Evolutionary conservation across 2,797 vertebrate species (phyloP), one percentile per base, ranked within the genome.

Genomic region (Capromys pilorides): DNA sequence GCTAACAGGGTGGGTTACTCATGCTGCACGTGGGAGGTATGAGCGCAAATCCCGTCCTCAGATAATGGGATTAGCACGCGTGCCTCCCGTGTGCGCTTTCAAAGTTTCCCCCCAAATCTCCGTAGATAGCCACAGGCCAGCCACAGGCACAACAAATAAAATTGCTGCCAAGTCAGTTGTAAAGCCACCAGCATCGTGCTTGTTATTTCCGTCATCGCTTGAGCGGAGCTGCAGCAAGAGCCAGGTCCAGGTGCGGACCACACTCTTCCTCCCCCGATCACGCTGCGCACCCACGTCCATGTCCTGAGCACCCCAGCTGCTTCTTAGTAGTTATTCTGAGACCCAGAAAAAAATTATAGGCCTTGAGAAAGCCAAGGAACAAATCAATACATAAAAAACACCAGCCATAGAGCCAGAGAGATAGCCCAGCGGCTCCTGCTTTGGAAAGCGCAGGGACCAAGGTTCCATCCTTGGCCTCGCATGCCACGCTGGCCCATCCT

Each of bases 21-120:
- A 94, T 33, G 93, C 96, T 59, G 96, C 90, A 78, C n/a, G 93
- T 69, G 77, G 97, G 97, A 98, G 97, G 97, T 96, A 90, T 85
- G 95, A 93, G 97, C 96, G 91, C 96, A 98, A 98, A 98, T 98
- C 98, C 97, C 0, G 97, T 98, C 98, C 97, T 98, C 98, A 97
- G 97, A 97, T 98, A 98, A 98, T 96, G 97, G 97, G 98, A 98
- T 98, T 98, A 97, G 94, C 59, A 71, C 0, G 9, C 96, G 80
- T 51, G 96, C 97, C 93, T 98, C 91, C 95, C 0, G 0, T 96
- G 97, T 6, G 1, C 4, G 96, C 97, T 97, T 97, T 95, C 88
- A 96, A 96, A 98, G 95, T 94, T 97, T 95, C 92, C 95, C 97
- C 96, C 83, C 94, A 91, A 97, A 98, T 98, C 97, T 98, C 94